Evolutionary conservation across 2,888 invertebrate genomes (phyloP), one percentile per base, ranked within the genome.

Genomic region (Neoaliturus tenellus): DNA sequence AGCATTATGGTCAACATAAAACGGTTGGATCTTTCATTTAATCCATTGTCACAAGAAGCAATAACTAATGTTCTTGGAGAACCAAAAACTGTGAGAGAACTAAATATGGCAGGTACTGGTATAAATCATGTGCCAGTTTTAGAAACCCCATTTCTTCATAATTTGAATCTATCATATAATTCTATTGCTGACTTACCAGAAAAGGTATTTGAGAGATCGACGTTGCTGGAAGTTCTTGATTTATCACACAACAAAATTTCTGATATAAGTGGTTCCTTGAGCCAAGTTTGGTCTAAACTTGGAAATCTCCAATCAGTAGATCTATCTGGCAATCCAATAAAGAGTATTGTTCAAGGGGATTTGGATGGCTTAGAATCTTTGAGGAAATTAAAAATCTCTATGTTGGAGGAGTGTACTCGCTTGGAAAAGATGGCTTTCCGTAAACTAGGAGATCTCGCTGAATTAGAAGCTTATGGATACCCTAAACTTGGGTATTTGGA

Each of bases 1-100:
- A 95, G 95, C 88, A 95, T 97, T 0, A 94, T 98, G 93, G 96
- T 96, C 0, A 97, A 97, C 89, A 95, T 98, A 3, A 98, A 98
- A 89, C 93, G 95, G 86, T 91, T 98, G 10, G 97, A 98, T 90
- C 91, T 98, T 12, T 97, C 97, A 1, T 95, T 94, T 86, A 98
- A 98, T 92, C 97, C 97, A 0, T 90, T 98, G 0, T 94, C 95
- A 0, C 92, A 93, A 81, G 94, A 95, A 87, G 94, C 97, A 0
- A 92, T 97, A 0, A 92, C 91, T 69, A 96, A 95, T 89, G 93
- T 98, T 82, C 90, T 98, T 0, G 95, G 95, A 35, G 97, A 98
- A 89, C 98, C 98, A 0, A 98, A 98, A 91, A 97, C 97, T 0
- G 95, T 97, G 0, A 91, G 97, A 58, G 94, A 95, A 83, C 91